Conservation (phyloP, 30 jellyfish, hydroid and myxozoan genomes). For the Chrysaora quinquecirrha region DNA sequence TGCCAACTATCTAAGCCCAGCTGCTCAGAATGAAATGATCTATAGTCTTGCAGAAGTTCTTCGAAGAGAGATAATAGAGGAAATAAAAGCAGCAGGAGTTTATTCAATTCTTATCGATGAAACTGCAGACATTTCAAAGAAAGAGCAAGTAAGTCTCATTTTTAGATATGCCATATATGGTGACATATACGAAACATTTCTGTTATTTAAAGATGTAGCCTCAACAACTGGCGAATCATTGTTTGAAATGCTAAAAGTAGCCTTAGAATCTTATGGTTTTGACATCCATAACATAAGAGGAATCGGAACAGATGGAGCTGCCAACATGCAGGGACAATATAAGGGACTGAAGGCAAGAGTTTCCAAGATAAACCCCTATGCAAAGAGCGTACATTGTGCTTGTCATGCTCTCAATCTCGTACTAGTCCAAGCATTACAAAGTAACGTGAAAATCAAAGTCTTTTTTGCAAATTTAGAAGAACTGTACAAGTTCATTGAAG, state of each 20-base stretch:
- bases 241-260: neutral
- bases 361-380: constrained; percentile 5
- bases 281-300: neutral
- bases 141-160: constrained; percentile 17
- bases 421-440: constrained; percentile 25
- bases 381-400: constrained; percentile 38
- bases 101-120: constrained; percentile 39
- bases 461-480: constrained; percentile 4
- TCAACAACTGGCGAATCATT: constrained; percentile 11
- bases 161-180: constrained; percentile 7
- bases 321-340: constrained; percentile 14
- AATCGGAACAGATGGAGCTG: constrained; percentile 22
- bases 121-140: constrained; percentile 45
- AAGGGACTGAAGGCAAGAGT: constrained; percentile 7
- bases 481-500: neutral
- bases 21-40: constrained; percentile 36
- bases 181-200: constrained; percentile 11
- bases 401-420: constrained; percentile 36
- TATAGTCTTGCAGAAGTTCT: constrained; percentile 24
- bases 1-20: neutral
- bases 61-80: constrained; percentile 24
- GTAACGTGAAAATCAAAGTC: constrained; percentile 25
- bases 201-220: constrained; percentile 8
- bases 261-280: neutral
- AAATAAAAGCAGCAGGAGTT: constrained; percentile 5